phyloP scores from a whole-genome alignment of 2,888 invertebrate genomes.

The Drosophila helvetica region DNA sequence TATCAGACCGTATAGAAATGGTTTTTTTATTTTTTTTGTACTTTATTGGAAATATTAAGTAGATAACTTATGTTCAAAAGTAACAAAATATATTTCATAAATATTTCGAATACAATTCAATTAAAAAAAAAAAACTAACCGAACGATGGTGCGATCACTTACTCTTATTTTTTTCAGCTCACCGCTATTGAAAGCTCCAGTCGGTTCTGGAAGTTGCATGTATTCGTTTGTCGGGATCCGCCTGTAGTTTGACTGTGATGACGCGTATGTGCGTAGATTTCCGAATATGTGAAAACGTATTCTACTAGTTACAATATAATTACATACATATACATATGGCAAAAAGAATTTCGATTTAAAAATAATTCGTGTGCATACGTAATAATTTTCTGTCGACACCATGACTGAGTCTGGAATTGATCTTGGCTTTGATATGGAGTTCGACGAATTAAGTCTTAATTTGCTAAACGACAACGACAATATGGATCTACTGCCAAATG shows the following conservation, averaged over 20 bases:
- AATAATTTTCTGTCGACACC: conserved; percentile 6
- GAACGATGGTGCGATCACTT: conserved; percentile 21
- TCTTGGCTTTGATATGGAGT: conserved; percentile 87
- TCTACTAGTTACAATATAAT: conserved; percentile 29
- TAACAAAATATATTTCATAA: neutral
- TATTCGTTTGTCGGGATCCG: conserved; percentile 10
- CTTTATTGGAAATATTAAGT: no score
- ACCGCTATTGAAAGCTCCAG: conserved; percentile 41
- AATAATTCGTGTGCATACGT: conserved; percentile 5
- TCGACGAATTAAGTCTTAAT: conserved; percentile 80
- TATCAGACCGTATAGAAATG: no score
- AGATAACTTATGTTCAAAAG: neutral
- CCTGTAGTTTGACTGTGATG: conserved; percentile 17
- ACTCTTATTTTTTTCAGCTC: conserved; percentile 30
- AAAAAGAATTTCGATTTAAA: neutral
- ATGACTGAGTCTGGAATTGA: conserved; percentile 87
- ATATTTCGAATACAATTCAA: neutral
- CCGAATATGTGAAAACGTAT: conserved; percentile 31
- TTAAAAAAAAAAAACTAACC: neutral
- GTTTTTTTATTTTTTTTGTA: neutral
- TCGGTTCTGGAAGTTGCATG: conserved; percentile 33
- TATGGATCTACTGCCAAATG: conserved; percentile 71
- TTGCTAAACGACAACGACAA: conserved; percentile 70
- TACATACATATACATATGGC: neutral
- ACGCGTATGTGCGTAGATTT: conserved; percentile 29